phyloP scores from a whole-genome alignment of 1,140 invertebrate species.

The Chrysomallon squamiferum region DNA sequence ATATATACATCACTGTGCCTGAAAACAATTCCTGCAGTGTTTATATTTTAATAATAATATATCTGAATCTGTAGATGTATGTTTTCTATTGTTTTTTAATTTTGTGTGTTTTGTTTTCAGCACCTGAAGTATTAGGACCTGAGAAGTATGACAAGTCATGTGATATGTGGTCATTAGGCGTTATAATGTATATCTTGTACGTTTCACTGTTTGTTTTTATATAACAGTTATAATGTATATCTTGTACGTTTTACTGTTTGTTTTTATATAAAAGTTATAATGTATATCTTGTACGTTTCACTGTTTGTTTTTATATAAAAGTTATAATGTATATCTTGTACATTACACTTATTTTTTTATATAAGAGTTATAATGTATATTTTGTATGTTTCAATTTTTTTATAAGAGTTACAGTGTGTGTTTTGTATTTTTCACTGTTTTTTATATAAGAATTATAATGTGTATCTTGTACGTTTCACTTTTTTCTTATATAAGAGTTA shows the following conservation, averaged over 20 bases:
- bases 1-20: no score
- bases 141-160: slow-evolving; percentile 99
- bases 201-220: slow-evolving; percentile 68
- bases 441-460: slow-evolving; percentile 89
- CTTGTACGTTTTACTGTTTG: slow-evolving; percentile 72
- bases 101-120: slow-evolving; percentile 72
- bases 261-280: background rate
- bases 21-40: no score
- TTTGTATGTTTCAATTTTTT: background rate
- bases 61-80: no score
- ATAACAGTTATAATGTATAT: slow-evolving; percentile 98
- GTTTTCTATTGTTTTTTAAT: no score
- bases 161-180: slow-evolving; percentile 97
- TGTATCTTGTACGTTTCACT: slow-evolving; percentile 86
- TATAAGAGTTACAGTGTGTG: background rate
- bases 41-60: no score
- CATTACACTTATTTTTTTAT: background rate
- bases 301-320: background rate
- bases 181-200: slow-evolving; percentile 98
- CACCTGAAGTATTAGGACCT: slow-evolving; percentile 94
- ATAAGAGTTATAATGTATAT: background rate
- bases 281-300: background rate
- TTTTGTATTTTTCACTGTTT: background rate
- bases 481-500: slow-evolving; percentile 82
- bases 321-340: background rate